A percentile compares a stretch with the other conserved stretches of the same genome.
Conservation (phyloP, 2,888 invertebrate species). For the Cistogaster globosa region DNA sequence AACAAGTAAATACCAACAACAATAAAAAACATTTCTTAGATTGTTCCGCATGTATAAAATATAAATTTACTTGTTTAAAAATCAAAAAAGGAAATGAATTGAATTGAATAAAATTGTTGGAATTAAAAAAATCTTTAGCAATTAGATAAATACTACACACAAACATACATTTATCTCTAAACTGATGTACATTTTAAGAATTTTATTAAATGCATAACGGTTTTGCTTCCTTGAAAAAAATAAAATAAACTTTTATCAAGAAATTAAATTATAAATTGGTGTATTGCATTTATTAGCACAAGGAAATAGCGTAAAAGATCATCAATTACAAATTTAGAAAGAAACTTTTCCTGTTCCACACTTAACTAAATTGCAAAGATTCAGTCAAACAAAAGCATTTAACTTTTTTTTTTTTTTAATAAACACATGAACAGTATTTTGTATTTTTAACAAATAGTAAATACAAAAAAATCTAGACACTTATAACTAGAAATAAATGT, state of each 20-base stretch:
- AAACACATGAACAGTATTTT: background rate
- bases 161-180: background rate
- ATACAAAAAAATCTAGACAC: too few species aligned
- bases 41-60: constrained; percentile 55
- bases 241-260: background rate
- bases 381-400: background rate
- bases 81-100: constrained; percentile 47
- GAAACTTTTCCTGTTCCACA: background rate
- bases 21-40: background rate
- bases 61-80: constrained; percentile 60
- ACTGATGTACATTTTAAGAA: background rate
- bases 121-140: background rate
- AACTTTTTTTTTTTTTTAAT: background rate
- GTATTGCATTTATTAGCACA: background rate
- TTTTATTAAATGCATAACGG: background rate
- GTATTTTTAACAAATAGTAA: too few species aligned
- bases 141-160: background rate
- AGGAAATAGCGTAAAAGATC: background rate
- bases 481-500: too few species aligned
- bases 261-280: background rate
- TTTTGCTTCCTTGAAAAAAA: constrained; percentile 53
- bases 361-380: too few species aligned
- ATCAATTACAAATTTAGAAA: background rate
- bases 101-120: background rate
- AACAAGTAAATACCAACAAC: background rate